Evolutionary conservation across 2,888 invertebrate species (phyloP), one percentile per base, ranked within the genome.

Genomic region (Liposcelis brunnea): DNA sequence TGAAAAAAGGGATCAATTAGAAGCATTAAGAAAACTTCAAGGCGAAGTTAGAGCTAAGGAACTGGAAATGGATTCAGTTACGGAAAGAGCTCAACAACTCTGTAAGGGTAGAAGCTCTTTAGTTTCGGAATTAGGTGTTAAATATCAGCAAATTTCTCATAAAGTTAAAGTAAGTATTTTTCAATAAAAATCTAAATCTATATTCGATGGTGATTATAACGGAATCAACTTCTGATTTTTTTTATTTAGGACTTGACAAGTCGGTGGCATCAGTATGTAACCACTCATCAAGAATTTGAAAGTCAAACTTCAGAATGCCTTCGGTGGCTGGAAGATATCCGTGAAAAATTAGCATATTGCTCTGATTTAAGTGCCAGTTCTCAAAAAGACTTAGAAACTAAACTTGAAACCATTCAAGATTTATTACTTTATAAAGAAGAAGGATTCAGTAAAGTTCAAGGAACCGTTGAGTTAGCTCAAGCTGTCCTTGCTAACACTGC

Each of bases 231-330:
- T 42, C 15, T 26, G 34, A 38, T 42, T 26, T 48, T 43, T 31
- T 47, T 49, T 52, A 1, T n/a, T n/a, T 49, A 68, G 67, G 93
- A 94, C 56, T 65, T 91, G 18, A 84, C 85, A 19, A 75, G 76
- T 44, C 82, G 86, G 54, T 94, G 94, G 94, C 87, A 90, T 56
- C 84, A 86, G 51, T 91, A 89, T 59, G 90, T 87, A 0, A 75
- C 74, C 37, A 78, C 77, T 21, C 90, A 91, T 59, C 83, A 87
- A 66, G 86, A 90, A 55, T 89, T 89, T 56, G 78, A 87, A 44
- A 79, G 77, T 50, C 77, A 80, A 55, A 68, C 86, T 1, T 72
- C 77, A 0, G 84, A 86, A 55, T 86, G 84, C 49, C 74, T 74
- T 3, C 75, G 79, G 49, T 91, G 90, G 90, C 71, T 94, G 21